phyloP scores from a whole-genome alignment of 2,797 vertebrate genomes.

The Novumbra hubbsi region DNA sequence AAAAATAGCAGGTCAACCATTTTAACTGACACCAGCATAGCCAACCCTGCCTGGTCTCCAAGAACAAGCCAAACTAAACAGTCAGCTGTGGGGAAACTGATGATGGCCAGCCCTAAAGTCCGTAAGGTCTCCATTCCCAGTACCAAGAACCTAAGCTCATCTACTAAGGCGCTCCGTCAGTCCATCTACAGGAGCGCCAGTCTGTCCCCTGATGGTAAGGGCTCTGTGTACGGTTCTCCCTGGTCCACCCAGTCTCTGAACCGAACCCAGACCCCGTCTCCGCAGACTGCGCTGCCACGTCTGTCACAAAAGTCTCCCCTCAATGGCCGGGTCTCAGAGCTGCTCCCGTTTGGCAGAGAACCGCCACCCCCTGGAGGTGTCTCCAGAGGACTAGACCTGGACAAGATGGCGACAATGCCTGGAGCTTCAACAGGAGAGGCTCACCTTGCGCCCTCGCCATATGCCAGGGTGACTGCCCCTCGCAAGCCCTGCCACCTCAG shows the following conservation, averaged over 20 bases:
- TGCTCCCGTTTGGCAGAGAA: slow-evolving; percentile 64
- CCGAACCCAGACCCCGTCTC: slow-evolving; percentile 53
- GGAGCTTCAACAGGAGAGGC: not conserved
- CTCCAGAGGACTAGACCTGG: slow-evolving; percentile 65
- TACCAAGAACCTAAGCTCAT: slow-evolving; percentile 85
- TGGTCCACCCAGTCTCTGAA: slow-evolving; percentile 84
- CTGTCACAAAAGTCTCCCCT: slow-evolving; percentile 73
- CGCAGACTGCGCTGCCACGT: not conserved
- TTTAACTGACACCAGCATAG: not conserved
- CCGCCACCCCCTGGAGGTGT: slow-evolving; percentile 58
- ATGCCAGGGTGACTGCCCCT: slow-evolving; percentile 91
- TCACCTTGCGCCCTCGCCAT: slow-evolving; percentile 84
- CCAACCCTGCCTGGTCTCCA: not conserved
- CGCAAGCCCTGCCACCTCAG: slow-evolving; percentile 83
- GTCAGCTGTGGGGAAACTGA: slow-evolving; percentile 88
- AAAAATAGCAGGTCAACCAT: not conserved
- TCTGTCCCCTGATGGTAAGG: slow-evolving; percentile 82
- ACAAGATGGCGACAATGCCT: slow-evolving; percentile 58
- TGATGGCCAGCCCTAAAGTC: slow-evolving; percentile 84
- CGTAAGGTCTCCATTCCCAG: slow-evolving; percentile 83
- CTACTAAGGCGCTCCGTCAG: slow-evolving; percentile 84
- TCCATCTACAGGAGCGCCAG: slow-evolving; percentile 83
- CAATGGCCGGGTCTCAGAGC: slow-evolving; percentile 88
- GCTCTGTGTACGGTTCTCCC: slow-evolving; percentile 49
- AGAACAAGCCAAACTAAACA: slow-evolving; percentile 72